These are phyloP conservation scores for Lophochroa leadbeateri DNA, from an alignment of 2,113 vertebrate species.

Conservation along the genomic window DNA sequence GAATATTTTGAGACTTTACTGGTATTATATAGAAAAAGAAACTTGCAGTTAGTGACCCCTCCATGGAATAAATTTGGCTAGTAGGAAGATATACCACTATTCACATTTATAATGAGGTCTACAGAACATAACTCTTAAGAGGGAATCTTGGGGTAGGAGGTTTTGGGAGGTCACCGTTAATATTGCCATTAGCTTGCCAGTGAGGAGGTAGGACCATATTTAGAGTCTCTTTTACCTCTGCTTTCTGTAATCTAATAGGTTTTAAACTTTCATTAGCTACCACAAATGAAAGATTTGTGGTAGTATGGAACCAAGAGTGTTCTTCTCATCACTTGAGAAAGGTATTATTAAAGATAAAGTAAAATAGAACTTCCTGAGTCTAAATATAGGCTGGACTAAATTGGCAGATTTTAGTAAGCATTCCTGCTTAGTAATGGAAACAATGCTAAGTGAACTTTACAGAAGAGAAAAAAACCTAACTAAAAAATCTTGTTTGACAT, in stretches of 20 bases:
- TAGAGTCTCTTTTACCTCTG: not conserved
- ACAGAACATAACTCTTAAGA: not conserved
- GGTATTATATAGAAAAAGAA: not conserved
- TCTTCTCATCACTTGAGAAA: not conserved
- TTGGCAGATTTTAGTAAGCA: slow-evolving; percentile 44
- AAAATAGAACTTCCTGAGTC: slow-evolving; percentile 41
- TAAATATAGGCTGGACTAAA: slow-evolving; percentile 44
- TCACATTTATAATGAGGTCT: not conserved
- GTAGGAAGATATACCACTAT: not conserved
- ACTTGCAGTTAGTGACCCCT: not conserved
- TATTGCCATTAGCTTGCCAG: not conserved
- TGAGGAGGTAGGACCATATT: not conserved
- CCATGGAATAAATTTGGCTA: not conserved
- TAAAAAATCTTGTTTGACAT: slow-evolving; percentile 47
- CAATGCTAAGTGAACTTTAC: slow-evolving; percentile 42
- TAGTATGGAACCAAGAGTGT: not conserved
- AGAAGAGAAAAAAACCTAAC: slow-evolving; percentile 3
- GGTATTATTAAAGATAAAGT: not conserved
- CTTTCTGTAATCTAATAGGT: slow-evolving; percentile 10
- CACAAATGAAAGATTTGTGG: slow-evolving; percentile 50
- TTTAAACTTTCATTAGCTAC: slow-evolving; percentile 49
- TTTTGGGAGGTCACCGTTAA: not conserved
- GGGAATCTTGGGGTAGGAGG: not conserved
- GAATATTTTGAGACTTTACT: not conserved
- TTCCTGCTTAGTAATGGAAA: slow-evolving; percentile 46